These are phyloP conservation scores for Tangara arthus DNA, from an alignment of 2,797 vertebrate species.

Conservation along the genomic window DNA sequence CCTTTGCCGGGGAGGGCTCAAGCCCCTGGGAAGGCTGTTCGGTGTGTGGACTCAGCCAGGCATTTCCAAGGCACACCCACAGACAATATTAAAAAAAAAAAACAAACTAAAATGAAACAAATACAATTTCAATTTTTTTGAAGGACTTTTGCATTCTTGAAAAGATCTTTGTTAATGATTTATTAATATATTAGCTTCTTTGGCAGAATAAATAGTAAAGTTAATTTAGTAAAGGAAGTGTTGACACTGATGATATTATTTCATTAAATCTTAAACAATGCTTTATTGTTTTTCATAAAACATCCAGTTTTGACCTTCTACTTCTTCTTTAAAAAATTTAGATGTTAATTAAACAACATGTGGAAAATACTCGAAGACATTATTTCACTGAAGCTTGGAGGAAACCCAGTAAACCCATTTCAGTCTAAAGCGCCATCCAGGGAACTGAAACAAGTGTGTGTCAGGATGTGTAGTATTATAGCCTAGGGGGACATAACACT, in stretches of 20 bases:
- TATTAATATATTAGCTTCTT: neutral
- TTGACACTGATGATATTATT: neutral
- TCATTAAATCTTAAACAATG: slow-evolving; percentile 43
- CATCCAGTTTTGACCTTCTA: neutral
- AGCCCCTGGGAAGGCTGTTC: too few relatives aligned
- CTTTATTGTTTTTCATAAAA: neutral
- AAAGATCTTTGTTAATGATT: neutral
- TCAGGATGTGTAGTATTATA: slow-evolving; percentile 56
- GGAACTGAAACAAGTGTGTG: slow-evolving; percentile 53
- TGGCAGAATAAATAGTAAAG: neutral
- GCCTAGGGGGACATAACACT: slow-evolving; percentile 59
- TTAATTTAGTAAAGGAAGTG: neutral
- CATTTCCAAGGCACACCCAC: too few relatives aligned
- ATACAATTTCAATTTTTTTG: neutral
- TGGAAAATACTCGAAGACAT: slow-evolving; percentile 47
- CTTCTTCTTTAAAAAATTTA: slow-evolving; percentile 51
- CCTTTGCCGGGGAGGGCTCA: too few relatives aligned
- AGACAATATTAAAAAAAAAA: too few relatives aligned
- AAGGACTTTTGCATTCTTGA: neutral
- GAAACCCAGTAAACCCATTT: slow-evolving; percentile 49
- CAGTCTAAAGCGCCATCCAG: slow-evolving; percentile 51
- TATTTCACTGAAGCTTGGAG: slow-evolving; percentile 4
- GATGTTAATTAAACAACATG: slow-evolving; percentile 55
- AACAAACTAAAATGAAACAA: neutral
- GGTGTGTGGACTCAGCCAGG: too few relatives aligned